These are phyloP conservation scores for Ptilonorhynchus violaceus DNA, from an alignment of 2,113 vertebrate genomes.

Conservation along the genomic window DNA sequence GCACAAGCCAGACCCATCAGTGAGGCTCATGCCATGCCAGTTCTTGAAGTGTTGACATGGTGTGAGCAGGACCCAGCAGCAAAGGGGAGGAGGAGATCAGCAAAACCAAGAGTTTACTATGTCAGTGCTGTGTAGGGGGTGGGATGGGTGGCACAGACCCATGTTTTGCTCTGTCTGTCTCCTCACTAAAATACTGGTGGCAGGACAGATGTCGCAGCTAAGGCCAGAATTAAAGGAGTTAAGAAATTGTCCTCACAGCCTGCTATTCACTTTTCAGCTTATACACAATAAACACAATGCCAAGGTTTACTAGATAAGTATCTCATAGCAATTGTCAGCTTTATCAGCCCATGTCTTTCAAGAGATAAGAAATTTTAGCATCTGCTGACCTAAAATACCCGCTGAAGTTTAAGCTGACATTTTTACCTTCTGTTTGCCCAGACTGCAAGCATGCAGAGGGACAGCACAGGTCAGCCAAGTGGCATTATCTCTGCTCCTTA, in stretches of 20 bases:
- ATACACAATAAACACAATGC: rapidly evolving
- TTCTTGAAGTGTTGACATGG: background rate
- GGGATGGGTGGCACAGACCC: background rate
- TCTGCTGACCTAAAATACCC: background rate
- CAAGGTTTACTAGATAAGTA: background rate
- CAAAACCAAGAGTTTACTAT: rapidly evolving
- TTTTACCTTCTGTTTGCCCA: background rate
- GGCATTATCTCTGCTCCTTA: background rate
- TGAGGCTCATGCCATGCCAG: background rate
- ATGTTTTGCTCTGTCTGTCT: background rate
- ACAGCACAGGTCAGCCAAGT: background rate
- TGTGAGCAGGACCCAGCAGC: background rate
- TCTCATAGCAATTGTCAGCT: background rate
- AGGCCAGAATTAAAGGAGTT: background rate
- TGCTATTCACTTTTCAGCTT: background rate
- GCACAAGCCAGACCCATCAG: background rate
- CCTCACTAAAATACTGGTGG: background rate
- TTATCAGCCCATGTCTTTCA: background rate
- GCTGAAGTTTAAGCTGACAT: slow-evolving; percentile 13
- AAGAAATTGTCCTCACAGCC: background rate
- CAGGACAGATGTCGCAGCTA: background rate
- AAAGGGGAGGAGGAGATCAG: background rate
- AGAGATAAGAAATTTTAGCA: background rate
- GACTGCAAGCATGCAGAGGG: background rate
- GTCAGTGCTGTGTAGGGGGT: background rate